Base-by-base conservation (phyloP, 1,140 invertebrate genomes). In the Megalopta genalis region DNA sequence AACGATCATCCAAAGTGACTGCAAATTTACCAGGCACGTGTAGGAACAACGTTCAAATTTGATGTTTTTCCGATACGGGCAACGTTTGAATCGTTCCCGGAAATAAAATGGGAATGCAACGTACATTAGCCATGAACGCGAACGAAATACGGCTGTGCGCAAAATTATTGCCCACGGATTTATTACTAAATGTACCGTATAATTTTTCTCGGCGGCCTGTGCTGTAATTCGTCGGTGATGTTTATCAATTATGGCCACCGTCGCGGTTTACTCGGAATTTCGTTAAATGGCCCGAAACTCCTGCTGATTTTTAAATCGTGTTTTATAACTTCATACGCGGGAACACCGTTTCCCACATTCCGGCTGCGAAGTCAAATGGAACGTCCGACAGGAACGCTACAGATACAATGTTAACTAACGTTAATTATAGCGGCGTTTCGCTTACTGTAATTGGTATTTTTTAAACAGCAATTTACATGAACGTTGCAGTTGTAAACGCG, bases 111-210 rank as follows among this genome's bases (percentile, higher is more conserved):
- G 32, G 46, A 32, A 18, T 37, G 4, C 68, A 39, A 71, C 57
- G 63, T 42, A 54, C 57, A 62, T 72, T 62, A 21, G 6, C 63
- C 21, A 42, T 23, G 39, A 67, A 52, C 14, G 12, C 46, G 57
- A 60, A 57, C 52, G 69, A 60, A 79, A 71, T 71, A 59, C 80
- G 57, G 9, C 21, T 54, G n/a, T 12, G 21, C 32, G 18, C n/a
- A 27, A 59, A 78, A 81, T 81, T 70, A 81, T 72, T 66, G 27
- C 37, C 67, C 46, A n/a, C 8, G 54, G 67, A 78, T 81, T 81
- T 70, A 71, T 54, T 12, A 59, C 60, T 59, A 63, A 67, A 71
- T 62, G 68, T 46, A 42, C 70, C 63, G 63, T 32, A 42, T 16
- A 60, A 57, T 78, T 72, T 78, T 71, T 71, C 49, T 49, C 42